Conservation (phyloP, 2,113 vertebrate genomes). For the Corythornis cristatus region DNA sequence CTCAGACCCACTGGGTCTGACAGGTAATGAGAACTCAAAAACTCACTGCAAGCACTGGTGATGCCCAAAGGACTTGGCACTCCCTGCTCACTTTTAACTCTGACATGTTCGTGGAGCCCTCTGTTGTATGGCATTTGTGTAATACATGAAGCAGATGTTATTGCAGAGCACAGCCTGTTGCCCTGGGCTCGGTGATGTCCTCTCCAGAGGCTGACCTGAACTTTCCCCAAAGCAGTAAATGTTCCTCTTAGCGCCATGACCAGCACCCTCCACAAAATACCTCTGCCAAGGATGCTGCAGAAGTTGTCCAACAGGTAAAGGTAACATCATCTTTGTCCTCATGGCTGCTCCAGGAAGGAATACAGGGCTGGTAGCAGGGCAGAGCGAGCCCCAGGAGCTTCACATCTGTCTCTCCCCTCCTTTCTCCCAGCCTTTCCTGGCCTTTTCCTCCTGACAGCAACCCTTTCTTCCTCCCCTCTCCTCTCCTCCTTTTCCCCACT, state of each 20-base stretch:
- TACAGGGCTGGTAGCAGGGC: neutral
- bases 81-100: neutral
- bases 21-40: neutral
- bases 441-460: neutral
- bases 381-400: neutral
- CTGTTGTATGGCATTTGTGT: neutral
- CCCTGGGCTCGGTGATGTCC: accelerated
- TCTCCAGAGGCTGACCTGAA: neutral
- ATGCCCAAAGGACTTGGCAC: neutral
- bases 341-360: neutral
- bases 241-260: accelerated
- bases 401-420: neutral
- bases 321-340: neutral
- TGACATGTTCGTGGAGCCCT: neutral
- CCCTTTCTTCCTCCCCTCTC: neutral
- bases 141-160: neutral
- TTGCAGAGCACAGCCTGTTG: neutral
- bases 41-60: neutral
- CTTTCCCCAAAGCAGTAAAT: neutral
- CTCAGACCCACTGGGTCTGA: neutral
- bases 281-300: neutral
- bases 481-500: conserved; percentile 5
- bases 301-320: neutral
- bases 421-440: neutral
- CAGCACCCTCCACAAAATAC: neutral